A percentile compares a stretch with the other conserved stretches of the same genome.
These are phyloP conservation scores for Centropus unirufus DNA, from an alignment of 2,113 vertebrate species.

Conservation along the genomic window DNA sequence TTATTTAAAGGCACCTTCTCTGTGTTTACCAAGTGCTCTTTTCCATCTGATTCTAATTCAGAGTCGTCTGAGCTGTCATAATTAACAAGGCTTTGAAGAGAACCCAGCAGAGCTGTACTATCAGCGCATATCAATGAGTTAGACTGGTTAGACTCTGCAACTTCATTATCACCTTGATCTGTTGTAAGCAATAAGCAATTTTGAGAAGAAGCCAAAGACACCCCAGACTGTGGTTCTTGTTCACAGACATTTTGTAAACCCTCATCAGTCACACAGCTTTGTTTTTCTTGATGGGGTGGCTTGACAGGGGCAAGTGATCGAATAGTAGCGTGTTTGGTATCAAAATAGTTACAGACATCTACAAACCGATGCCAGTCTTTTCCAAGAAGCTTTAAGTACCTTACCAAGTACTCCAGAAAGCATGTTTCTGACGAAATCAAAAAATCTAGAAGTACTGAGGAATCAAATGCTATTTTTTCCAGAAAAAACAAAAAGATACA, in stretches of 20 bases:
- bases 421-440: conserved; percentile 95
- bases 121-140: not conserved
- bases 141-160: not conserved
- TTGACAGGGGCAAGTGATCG: not conserved
- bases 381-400: conserved; percentile 87
- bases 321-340: not conserved
- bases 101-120: not conserved
- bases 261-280: not conserved
- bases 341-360: conserved; percentile 67
- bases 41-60: conserved; percentile 69
- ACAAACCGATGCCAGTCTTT: conserved; percentile 81
- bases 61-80: conserved; percentile 90
- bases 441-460: conserved; percentile 91
- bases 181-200: not conserved
- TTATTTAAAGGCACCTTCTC: not conserved
- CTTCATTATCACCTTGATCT: not conserved
- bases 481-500: conserved; percentile 89
- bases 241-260: not conserved
- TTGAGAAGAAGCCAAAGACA: not conserved
- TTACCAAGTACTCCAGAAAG: conserved; percentile 93
- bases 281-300: not conserved
- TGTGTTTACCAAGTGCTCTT: not conserved
- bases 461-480: conserved; percentile 85
- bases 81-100: conserved; percentile 80
- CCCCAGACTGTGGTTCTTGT: not conserved